These are phyloP conservation scores for Drosophila paranaensis DNA, from an alignment of 2,888 invertebrate species.

Conservation along the genomic window DNA sequence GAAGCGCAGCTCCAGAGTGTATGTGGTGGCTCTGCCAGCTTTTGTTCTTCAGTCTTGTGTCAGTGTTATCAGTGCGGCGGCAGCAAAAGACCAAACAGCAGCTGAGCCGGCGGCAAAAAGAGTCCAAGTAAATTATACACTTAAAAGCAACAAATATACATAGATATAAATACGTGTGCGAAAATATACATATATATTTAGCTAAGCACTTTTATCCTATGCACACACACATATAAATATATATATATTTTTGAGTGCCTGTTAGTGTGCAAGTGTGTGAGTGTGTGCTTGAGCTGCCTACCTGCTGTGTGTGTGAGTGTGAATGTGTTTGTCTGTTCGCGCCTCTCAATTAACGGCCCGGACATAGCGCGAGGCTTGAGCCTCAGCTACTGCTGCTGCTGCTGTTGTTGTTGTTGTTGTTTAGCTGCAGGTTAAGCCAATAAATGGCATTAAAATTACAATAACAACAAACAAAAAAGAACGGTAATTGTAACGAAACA, in stretches of 20 bases:
- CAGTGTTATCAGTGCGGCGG: slow-evolving; percentile 62
- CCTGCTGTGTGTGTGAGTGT: slow-evolving; percentile 12
- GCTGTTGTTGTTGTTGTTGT: slow-evolving; percentile 34
- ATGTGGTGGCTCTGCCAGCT: slow-evolving; percentile 29
- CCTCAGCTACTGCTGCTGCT: slow-evolving; percentile 6
- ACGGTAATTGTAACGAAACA: slow-evolving; percentile 46
- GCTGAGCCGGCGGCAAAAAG: slow-evolving; percentile 57
- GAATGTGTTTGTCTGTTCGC: slow-evolving; percentile 32
- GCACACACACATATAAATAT: neutral
- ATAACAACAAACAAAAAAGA: slow-evolving; percentile 30
- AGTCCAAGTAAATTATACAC: slow-evolving; percentile 61
- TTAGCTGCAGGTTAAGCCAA: slow-evolving; percentile 69
- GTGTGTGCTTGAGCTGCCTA: slow-evolving; percentile 28
- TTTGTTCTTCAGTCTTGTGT: slow-evolving; percentile 52
- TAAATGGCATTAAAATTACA: slow-evolving; percentile 59
- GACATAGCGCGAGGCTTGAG: slow-evolving; percentile 30
- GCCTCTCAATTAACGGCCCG: slow-evolving; percentile 52
- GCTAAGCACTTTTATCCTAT: slow-evolving; percentile 34
- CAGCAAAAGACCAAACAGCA: slow-evolving; percentile 54
- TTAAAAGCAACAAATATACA: slow-evolving; percentile 35
- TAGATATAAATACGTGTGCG: slow-evolving; percentile 7
- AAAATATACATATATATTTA: slow-evolving; percentile 37
- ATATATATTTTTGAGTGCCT: slow-evolving; percentile 8
- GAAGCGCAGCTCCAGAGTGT: slow-evolving; percentile 46
- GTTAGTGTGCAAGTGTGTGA: slow-evolving; percentile 12